Evolutionary conservation across 64 coral and sea anemone species (phyloP).

Genomic region (Acropora tenuis): DNA sequence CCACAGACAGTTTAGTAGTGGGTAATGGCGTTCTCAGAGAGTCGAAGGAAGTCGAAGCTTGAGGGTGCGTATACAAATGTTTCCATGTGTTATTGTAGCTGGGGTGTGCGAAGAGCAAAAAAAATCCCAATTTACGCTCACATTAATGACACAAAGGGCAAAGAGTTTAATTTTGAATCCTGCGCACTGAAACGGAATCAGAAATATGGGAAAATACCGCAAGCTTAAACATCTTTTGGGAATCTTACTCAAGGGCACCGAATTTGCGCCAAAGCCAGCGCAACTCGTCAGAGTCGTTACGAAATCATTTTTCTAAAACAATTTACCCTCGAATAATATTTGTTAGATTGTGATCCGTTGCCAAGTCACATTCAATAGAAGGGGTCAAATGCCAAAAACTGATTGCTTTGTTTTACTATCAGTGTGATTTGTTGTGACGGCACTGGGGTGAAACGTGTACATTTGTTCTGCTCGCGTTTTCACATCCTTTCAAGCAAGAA

Average conservation of each 20-base stretch:
- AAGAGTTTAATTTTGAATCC: background rate
- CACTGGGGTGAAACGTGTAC: background rate
- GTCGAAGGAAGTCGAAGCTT: no score
- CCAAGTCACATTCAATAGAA: background rate
- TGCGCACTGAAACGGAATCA: background rate
- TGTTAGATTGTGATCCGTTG: background rate
- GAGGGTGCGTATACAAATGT: no score
- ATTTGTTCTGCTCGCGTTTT: background rate
- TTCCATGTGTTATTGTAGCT: no score
- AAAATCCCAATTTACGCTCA: no score
- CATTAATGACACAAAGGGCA: no score
- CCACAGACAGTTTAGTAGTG: no score
- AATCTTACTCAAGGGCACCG: no score
- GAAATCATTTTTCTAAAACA: background rate
- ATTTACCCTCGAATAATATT: background rate
- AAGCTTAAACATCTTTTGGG: background rate
- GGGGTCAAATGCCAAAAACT: background rate
- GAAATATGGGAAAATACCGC: no score
- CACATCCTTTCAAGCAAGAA: background rate
- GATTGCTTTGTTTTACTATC: background rate
- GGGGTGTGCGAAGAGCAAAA: no score
- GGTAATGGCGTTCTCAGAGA: no score
- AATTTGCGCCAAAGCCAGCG: no score
- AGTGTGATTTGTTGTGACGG: background rate
- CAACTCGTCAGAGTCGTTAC: no score